Evolutionary conservation across 2,888 invertebrate genomes (phyloP), one percentile per base, ranked within the genome.

Genomic region (Galeruca laticollis): DNA sequence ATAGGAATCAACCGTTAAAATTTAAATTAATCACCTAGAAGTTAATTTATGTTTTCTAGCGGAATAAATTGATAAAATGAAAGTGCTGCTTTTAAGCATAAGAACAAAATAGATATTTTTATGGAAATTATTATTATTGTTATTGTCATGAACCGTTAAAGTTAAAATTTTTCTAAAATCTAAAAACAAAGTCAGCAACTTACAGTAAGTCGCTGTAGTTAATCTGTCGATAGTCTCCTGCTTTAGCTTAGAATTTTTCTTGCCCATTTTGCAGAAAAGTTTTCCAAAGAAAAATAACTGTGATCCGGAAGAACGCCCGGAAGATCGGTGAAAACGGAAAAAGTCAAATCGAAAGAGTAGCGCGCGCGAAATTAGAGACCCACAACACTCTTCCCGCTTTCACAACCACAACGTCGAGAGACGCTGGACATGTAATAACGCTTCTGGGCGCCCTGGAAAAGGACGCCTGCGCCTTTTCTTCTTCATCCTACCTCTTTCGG

Each of bases 191-290:
- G 20, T 52, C 21, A 70, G 52, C 57, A 84, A 91, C 96, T 95
- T 87, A 97, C 97, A 97, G 88, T 97, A 97, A 77, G 97, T 97
- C 81, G 94, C 95, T 76, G 92, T 94, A 78, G 95, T 96, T 79
- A 97, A 90, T 79, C 94, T 91, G 86, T 96, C 95, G 85, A 97
- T 95, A 81, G 96, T 96, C 86, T 97, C 97, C 86, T 95, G 94
- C 90, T 96, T 97, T 87, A 97, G 92, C 89, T 97, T 97, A 69
- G 96, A 97, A 85, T 96, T 96, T 87, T 95, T 95, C 90, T 97
- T 97, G 83, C 97, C 97, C 97, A 97, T 97, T 26, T 15, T 47
- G 37, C 11, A 35, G 47, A 20, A 20, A 21, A 51, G 37, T 9
- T 18, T 13, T 6, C 51, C 33, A 51, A 31, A 35, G 11, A 20